Percentiles rank a stretch among this genome's conserved stretches.
Conservation (phyloP, 2,113 vertebrate species). For the Rhinolophus ferrumequinum region DNA sequence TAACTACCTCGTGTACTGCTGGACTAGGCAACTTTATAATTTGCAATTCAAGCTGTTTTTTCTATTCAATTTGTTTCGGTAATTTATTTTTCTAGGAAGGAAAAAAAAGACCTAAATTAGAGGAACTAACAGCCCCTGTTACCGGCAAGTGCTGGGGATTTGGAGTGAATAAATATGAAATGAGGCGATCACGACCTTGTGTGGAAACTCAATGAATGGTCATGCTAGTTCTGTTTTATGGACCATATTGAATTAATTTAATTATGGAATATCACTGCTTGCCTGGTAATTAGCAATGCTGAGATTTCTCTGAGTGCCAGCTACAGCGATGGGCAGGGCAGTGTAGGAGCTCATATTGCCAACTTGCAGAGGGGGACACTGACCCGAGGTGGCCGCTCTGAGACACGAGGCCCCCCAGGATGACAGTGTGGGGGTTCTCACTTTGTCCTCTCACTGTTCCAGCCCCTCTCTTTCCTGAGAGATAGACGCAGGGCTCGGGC, state of each 20-base stretch:
- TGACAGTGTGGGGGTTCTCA: neutral
- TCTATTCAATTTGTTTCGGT: conserved; percentile 78
- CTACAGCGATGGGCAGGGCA: neutral
- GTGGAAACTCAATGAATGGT: neutral
- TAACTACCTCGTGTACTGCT: conserved; percentile 81
- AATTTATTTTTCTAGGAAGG: conserved; percentile 77
- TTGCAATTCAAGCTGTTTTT: conserved; percentile 82
- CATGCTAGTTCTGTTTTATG: conserved; percentile 68
- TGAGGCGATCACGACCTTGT: conserved; percentile 4
- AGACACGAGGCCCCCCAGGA: neutral
- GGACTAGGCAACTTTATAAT: conserved; percentile 83
- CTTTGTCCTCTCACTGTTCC: neutral
- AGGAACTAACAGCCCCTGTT: conserved; percentile 50
- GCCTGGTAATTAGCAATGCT: conserved; percentile 27
- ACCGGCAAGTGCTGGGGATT: neutral
- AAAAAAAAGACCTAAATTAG: conserved; percentile 51
- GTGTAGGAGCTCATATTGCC: fast-evolving
- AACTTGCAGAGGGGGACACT: neutral
- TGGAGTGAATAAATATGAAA: conserved; percentile 60
- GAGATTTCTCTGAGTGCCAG: neutral
- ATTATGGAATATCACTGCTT: conserved; percentile 44
- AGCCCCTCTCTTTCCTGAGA: neutral
- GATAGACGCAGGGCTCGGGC: neutral
- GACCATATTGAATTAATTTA: conserved; percentile 59
- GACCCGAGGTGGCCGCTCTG: neutral